Base-by-base conservation (phyloP, 1,140 invertebrate species). In the Bombyx mandarina region DNA sequence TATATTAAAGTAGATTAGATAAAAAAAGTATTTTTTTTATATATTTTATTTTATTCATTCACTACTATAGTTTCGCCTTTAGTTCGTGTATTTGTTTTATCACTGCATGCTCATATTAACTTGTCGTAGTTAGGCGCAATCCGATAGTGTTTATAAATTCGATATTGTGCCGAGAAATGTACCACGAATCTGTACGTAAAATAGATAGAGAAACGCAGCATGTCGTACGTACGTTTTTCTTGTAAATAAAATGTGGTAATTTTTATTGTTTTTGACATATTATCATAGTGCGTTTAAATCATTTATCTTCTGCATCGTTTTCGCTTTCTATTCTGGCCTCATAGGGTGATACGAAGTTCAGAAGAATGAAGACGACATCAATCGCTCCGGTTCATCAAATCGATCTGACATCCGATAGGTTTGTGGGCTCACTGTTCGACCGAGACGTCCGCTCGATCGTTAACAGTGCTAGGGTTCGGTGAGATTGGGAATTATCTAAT, bases 371-470 rank as follows among this genome's bases (percentile, higher is more conserved):
- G 26, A 35, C 26, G 26, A 35, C 26, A 35, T 35, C 26, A 35
- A 35, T 35, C 26, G 26, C 26, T 35, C 26, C 26, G 26, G 26
- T 35, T 35, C 26, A 35, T 35, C 26, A 35, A 35, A 35, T 35
- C 26, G 4, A 35, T 35, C 26, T 35, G 26, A 35, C 22, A 9
- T 9, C 51, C 18, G 42, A 10, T 8, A 10, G 35, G 70, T 78
- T 76, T 79, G 79, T 80, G 81, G 78, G 81, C 75, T 83, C 79
- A 81, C 67, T 78, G 79, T 46, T 8, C n/a, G 8, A 12, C 45
- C 45, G 45, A 46, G 8, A 12, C 6, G 45, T 9, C 26, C 26
- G 26, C 26, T 35, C 26, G 26, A 35, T 35, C 26, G 26, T 5
- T 35, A 35, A 35, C 26, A 35, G 26, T 35, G 26, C 26, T 35